These are phyloP conservation scores for Martes martes DNA, from an alignment of 2,113 vertebrate species.

Conservation along the genomic window DNA sequence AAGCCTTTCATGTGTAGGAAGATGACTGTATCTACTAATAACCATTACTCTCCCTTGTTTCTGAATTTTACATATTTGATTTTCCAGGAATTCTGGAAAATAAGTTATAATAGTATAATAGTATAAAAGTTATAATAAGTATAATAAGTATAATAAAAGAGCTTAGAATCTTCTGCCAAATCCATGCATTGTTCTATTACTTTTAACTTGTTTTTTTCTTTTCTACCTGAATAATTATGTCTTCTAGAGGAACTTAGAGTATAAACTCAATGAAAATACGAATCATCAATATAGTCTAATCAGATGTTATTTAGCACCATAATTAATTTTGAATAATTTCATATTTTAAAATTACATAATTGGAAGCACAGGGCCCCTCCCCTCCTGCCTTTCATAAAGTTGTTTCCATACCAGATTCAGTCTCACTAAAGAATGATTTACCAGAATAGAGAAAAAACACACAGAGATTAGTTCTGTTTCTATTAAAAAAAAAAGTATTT, in stretches of 20 bases:
- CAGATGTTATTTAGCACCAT: not conserved
- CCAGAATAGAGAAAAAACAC: not conserved
- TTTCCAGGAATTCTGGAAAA: not conserved
- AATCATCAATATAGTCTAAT: not conserved
- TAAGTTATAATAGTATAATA: not conserved
- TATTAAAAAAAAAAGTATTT: not conserved
- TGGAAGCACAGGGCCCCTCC: not conserved
- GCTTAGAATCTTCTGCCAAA: not conserved
- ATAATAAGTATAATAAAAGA: not conserved
- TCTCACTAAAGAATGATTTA: not conserved
- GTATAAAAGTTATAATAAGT: not conserved
- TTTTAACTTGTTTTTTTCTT: conserved; percentile 14
- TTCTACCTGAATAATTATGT: not conserved
- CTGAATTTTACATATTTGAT: conserved; percentile 4
- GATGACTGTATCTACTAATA: not conserved
- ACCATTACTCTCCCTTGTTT: not conserved
- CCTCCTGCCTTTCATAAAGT: not conserved
- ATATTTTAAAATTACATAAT: conserved; percentile 8
- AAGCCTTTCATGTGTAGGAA: not conserved
- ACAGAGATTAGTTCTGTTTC: not conserved
- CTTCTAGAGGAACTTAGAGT: not conserved
- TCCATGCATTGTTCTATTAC: not conserved
- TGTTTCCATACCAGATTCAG: not conserved
- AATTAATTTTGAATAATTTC: conserved; percentile 37
- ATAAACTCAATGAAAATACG: conserved; percentile 22